Evolutionary conservation across 2,888 invertebrate species (phyloP), one percentile per base, ranked within the genome.

Genomic region (Tribolium freemani): DNA sequence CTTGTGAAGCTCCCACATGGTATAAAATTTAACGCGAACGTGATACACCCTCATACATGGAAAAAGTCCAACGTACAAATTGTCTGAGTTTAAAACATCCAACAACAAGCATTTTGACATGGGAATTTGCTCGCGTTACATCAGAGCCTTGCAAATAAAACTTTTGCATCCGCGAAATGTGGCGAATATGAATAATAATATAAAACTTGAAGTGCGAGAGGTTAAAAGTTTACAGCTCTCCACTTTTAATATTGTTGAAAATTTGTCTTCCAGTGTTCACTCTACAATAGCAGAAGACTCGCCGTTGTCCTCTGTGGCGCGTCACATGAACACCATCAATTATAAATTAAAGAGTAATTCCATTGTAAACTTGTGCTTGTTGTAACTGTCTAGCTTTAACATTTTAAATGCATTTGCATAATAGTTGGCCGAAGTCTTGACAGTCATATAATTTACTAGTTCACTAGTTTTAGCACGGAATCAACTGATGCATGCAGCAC

Each of bases 361-460:
- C 20, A 21, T 58, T 45, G 38, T 20, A 58, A 58, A 45, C 16
- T 58, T 45, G 11, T 11, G 5, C 20, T 11, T 58, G 58, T 58
- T 58, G 45, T 58, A 60, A 26, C 63, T 63, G 63, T 63, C 63
- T 21, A 51, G 51, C 16, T 13, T 51, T 6, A 13, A 10, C 48
- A 60, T 60, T 63, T 61, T 63, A 45, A 54, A 64, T 31, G 30
- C 50, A 38, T 63, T 54, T 64, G 53, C 64, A 64, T 54, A 54
- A 64, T 45, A 45, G 53, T 64, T 64, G 54, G 44, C 54, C 53
- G 11, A 64, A 38, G 45, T 64, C 64, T 44, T 38, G 54, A 64
- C 64, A 45, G 44, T 53, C 13, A 31, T 51, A 51, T 64, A 64
- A 64, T 54, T 64, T 54, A 44, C 31, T 38, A 63, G 26, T 58